phyloP scores from a whole-genome alignment of 2,113 vertebrate species.

The Morone chrysops region DNA sequence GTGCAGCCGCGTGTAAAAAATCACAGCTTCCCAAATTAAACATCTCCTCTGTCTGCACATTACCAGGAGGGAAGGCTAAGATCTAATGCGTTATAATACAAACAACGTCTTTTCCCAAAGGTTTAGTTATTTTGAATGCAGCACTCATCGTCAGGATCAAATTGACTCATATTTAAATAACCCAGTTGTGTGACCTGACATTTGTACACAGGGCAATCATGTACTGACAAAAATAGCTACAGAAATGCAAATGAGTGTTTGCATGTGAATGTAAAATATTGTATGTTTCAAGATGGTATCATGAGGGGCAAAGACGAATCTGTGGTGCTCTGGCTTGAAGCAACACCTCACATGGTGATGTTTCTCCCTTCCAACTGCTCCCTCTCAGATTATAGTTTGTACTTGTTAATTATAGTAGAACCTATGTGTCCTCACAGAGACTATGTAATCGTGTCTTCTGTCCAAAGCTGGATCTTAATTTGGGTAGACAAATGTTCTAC shows the following conservation, averaged over 20 bases:
- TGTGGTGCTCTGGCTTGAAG: constrained; percentile 27
- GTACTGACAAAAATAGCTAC: constrained; percentile 30
- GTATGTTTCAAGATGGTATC: not conserved
- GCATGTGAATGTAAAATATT: constrained; percentile 11
- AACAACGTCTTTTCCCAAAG: constrained; percentile 9
- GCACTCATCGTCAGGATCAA: constrained; percentile 28
- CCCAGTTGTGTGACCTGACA: constrained; percentile 30
- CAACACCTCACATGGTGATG: constrained; percentile 11
- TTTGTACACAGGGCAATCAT: constrained; percentile 10
- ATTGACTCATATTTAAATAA: constrained; percentile 39
- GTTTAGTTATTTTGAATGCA: constrained; percentile 34
- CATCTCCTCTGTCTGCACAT: constrained; percentile 18
- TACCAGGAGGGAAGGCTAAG: constrained; percentile 25
- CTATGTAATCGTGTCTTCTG: constrained; percentile 35
- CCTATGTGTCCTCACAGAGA: constrained; percentile 33
- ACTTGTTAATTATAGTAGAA: constrained; percentile 51
- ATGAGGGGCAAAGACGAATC: not conserved
- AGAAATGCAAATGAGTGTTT: constrained; percentile 44
- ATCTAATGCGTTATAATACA: constrained; percentile 8
- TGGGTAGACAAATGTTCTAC: constrained; percentile 22
- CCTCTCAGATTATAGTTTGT: constrained; percentile 26
- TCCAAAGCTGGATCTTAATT: constrained; percentile 42
- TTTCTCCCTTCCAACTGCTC: constrained; percentile 9
- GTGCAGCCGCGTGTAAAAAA: constrained; percentile 49
- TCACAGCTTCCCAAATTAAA: constrained; percentile 59